Base-by-base conservation (phyloP, 2,113 vertebrate species). In the Myiopsitta monachus region DNA sequence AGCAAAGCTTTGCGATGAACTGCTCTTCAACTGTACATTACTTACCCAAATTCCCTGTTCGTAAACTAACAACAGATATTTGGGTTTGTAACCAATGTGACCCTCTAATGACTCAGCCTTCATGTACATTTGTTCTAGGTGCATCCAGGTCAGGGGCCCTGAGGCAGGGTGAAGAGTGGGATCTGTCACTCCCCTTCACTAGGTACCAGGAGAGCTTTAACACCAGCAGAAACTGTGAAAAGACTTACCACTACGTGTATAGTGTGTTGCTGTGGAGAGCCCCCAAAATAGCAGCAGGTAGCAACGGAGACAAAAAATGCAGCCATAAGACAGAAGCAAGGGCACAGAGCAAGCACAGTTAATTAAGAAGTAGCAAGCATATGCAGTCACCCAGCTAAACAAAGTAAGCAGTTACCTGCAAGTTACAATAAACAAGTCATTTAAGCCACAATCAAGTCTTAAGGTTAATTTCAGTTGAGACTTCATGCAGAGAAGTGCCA, bases 181-280 rank as follows among this genome's bases (percentile, higher is more conserved):
- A 78, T 21, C 74, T 86, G 68, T 72, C 64, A 90, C n/a, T 85
- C 68, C 86, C 94, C 92, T 83, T 92, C 55, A 81, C 72, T 78
- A 26, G 83, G 94, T 68, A 87, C 78, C 73, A 43, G 68, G 81
- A 97, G 87, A 95, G 92, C 92, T 93, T 97, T 87, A 97, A 96
- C 83, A 95, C 87, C 94, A 96, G 94, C 97, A 97, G 97, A 97
- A 98, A 97, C 93, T 30, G 92, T 90, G 96, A 98, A 97, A 96
- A 95, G 98, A 99, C 99, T 99, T 99, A 99, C 99, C 99, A 99
- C 99, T 98, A 99, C 99, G 97, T 99, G 99, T 99, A 99, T 99
- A 98, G 99, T 99, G 97, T 99, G 99, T 99, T 99, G 99, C 99
- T 99, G 98, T 96, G 97, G 97, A 96, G 96, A 98, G 98, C 98